Conservation (phyloP, 2,888 invertebrate species). For the Nymphalis polychloros region DNA sequence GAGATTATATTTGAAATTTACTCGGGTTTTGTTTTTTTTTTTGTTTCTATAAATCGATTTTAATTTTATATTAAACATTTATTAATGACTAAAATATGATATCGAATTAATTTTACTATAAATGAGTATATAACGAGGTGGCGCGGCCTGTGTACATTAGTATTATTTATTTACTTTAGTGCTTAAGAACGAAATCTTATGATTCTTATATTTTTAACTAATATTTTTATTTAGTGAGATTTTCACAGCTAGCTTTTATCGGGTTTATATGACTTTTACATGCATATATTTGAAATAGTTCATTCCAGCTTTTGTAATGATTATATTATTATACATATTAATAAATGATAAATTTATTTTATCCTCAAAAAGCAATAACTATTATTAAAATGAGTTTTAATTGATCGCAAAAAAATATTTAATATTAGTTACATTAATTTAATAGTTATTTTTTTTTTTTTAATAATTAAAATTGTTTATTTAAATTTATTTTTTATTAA, state of each 20-base stretch:
- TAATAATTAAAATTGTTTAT: slow-evolving; percentile 25
- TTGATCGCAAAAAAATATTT: neutral
- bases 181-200: slow-evolving; percentile 70
- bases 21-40: neutral
- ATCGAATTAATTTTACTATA: neutral
- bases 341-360: slow-evolving; percentile 3
- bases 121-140: slow-evolving; percentile 28
- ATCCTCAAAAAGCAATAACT: slow-evolving; percentile 15
- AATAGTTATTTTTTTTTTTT: slow-evolving; percentile 9
- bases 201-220: slow-evolving; percentile 49
- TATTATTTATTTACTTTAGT: slow-evolving; percentile 80
- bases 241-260: slow-evolving; percentile 62
- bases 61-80: too few species aligned
- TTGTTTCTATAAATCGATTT: neutral
- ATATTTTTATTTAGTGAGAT: slow-evolving; percentile 58
- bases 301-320: slow-evolving; percentile 48
- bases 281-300: slow-evolving; percentile 32
- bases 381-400: neutral
- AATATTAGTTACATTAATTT: slow-evolving; percentile 6
- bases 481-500: slow-evolving; percentile 26
- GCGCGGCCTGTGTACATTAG: slow-evolving; percentile 69
- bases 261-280: slow-evolving; percentile 44
- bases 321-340: slow-evolving; percentile 16
- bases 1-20: too few species aligned
- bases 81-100: neutral